phyloP scores from a whole-genome alignment of 1,140 invertebrate species.

The Drosophila grimshawi region DNA sequence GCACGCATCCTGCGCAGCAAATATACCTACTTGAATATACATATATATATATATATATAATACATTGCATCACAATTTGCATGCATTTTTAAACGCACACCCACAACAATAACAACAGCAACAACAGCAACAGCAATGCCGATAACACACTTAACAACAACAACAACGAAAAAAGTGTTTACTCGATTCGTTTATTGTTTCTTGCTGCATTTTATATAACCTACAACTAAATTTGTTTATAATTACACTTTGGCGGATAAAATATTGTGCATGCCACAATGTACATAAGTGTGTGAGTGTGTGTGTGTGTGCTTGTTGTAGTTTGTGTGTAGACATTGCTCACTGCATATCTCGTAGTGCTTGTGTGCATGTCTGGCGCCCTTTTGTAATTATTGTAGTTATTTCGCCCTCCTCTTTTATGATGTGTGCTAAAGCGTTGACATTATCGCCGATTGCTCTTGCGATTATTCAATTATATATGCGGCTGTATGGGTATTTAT shows the following conservation, averaged over 20 bases:
- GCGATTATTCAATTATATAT: slow-evolving; percentile 67
- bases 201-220: slow-evolving; percentile 72
- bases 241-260: slow-evolving; percentile 80
- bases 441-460: slow-evolving; percentile 68
- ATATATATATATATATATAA: slow-evolving; percentile 20
- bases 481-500: background rate
- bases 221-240: slow-evolving; percentile 78
- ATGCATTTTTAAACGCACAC: slow-evolving; percentile 59
- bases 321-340: slow-evolving; percentile 12
- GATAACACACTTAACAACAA: slow-evolving; percentile 22
- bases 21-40: slow-evolving; percentile 9
- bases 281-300: background rate
- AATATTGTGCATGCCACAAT: slow-evolving; percentile 58
- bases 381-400: slow-evolving; percentile 60
- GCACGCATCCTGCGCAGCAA: slow-evolving; percentile 55
- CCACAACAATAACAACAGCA: slow-evolving; percentile 27
- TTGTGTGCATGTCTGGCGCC: slow-evolving; percentile 14
- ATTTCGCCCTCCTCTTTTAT: slow-evolving; percentile 48
- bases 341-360: slow-evolving; percentile 23
- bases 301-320: slow-evolving; percentile 8
- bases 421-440: slow-evolving; percentile 70
- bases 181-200: slow-evolving; percentile 25
- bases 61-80: slow-evolving; percentile 53
- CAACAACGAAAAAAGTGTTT: slow-evolving; percentile 36
- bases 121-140: slow-evolving; percentile 34